Base-by-base conservation (phyloP, 2,888 invertebrate species). In the Hirtodrosophila trivittata region DNA sequence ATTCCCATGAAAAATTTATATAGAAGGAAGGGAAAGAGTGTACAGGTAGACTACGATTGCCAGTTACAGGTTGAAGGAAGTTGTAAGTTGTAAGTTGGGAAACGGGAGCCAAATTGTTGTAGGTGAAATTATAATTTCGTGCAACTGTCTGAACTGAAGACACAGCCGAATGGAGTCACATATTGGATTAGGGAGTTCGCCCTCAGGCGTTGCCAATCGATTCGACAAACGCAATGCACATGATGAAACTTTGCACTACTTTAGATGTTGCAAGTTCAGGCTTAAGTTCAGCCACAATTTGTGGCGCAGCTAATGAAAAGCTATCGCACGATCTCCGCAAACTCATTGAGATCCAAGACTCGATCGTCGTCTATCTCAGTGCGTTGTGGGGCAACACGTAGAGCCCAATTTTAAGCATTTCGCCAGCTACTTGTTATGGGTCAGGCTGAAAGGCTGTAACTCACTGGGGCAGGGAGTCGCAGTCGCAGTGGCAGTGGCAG, bases 1-100 rank as follows among this genome's bases (percentile, higher is more conserved):
- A 88, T 88, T 88, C 88, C 89, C 88, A 88, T 87, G 88, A 88
- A 81, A 77, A 82, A 82, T 87, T 66, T 21, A 46, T 55, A 55
- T 18, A 50, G 14, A 26, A 16, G 46, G 55, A 10, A 10, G 14
- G 16, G 5, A 12, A n/a, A 14, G 16, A 0, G 12, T 16, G 35
- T 30, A 13, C 16, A 4, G 52, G 30, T 16, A 21, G 18, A 21
- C 3, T 3, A 21, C 3, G 21, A 28, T 54, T 21, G 28, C 32
- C 14, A 25, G 43, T 21, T 21, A n/a, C n/a, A n/a, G n/a, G n/a
- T n/a, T n/a, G n/a, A n/a, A n/a, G n/a, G n/a, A n/a, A n/a, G n/a
- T n/a, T n/a, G n/a, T n/a, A n/a, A n/a, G 18, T 21, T 21, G 18
- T 5, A 21, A 5, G 2, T 21, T 21, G 18, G 10, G 75, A 77